These are phyloP conservation scores for Ernsta delagoae DNA, from an alignment of 2,888 invertebrate species.

Conservation along the genomic window DNA sequence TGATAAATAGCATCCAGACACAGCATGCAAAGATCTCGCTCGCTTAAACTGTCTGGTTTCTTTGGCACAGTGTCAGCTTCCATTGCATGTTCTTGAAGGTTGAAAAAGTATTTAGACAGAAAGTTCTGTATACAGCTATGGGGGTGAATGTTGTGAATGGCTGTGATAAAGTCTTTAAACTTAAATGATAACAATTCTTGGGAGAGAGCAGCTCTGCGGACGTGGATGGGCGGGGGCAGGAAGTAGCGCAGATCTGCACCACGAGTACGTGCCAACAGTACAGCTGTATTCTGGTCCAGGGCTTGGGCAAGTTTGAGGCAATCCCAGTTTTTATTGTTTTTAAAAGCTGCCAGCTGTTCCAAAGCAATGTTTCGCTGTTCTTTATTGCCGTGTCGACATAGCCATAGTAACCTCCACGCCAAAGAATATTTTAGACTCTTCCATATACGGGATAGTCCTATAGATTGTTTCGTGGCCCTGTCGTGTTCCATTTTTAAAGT, in stretches of 20 bases:
- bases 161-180: constrained; percentile 61
- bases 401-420: constrained; percentile 87
- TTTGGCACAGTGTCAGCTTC: constrained; percentile 68
- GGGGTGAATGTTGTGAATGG: constrained; percentile 59
- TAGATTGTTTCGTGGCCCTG: constrained; percentile 55
- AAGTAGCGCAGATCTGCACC: constrained; percentile 91
- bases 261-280: constrained; percentile 89
- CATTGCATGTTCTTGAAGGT: constrained; percentile 70
- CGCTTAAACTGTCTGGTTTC: constrained; percentile 73
- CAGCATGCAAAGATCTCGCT: constrained; percentile 67
- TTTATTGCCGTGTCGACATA: constrained; percentile 87
- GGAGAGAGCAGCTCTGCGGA: constrained; percentile 65
- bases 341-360: constrained; percentile 86
- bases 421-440: constrained; percentile 86
- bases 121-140: constrained; percentile 73
- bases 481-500: constrained; percentile 60
- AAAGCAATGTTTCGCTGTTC: constrained; percentile 87
- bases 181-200: constrained; percentile 72
- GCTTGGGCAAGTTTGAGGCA: constrained; percentile 91
- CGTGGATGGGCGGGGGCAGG: constrained; percentile 87
- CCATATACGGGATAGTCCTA: constrained; percentile 79
- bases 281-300: constrained; percentile 90
- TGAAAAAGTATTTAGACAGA: constrained; percentile 70
- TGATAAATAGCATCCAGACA: constrained; percentile 75
- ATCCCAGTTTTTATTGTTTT: constrained; percentile 88